Evolutionary conservation across 2,113 vertebrate species (phyloP).

Genomic region (Paralichthys olivaceus): DNA sequence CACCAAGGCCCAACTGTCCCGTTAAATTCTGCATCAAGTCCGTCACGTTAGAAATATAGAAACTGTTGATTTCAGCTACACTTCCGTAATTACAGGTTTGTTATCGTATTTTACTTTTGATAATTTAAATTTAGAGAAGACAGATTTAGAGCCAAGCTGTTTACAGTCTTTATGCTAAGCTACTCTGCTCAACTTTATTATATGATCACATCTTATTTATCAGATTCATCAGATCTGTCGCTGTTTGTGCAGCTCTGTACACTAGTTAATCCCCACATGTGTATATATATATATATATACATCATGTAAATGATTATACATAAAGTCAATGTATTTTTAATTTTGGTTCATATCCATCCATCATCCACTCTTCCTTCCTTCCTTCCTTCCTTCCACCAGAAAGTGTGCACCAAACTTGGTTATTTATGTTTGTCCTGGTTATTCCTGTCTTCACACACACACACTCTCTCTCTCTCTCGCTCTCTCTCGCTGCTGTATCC

Average conservation of each 20-base stretch:
- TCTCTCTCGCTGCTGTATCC: slow-evolving; percentile 7
- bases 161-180: no score
- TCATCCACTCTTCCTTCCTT: not conserved
- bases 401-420: not conserved
- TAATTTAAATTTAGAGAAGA: no score
- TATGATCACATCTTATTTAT: not conserved
- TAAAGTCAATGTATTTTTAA: not conserved
- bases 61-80: no score
- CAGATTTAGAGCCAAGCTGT: no score
- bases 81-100: no score
- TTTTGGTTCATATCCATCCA: not conserved
- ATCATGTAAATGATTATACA: not conserved
- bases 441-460: slow-evolving; percentile 1
- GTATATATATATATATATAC: not conserved
- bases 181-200: not conserved
- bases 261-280: not conserved
- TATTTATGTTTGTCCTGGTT: slow-evolving; percentile 7
- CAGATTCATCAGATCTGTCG: not conserved
- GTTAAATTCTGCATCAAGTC: no score
- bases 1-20: no score
- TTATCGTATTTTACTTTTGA: no score
- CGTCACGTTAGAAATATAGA: no score
- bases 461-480: not conserved
- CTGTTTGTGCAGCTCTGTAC: not conserved
- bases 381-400: not conserved